A percentile compares a stretch with the other conserved stretches of the same genome.
Conservation (phyloP, 2,113 vertebrate genomes). For the Pterocles burchelli region DNA sequence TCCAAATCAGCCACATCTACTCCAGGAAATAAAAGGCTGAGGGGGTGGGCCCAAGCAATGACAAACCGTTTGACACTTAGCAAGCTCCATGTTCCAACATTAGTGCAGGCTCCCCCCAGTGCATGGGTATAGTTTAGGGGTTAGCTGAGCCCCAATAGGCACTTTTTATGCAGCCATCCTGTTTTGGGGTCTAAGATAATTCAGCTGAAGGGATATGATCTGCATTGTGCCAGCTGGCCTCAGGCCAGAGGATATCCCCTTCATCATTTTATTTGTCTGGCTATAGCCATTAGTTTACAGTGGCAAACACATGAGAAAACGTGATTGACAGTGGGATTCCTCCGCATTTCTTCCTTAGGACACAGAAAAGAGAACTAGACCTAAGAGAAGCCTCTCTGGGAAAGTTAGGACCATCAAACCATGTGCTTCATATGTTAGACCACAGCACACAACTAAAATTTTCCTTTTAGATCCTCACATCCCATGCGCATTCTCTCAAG, state of each 20-base stretch:
- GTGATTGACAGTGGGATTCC: background rate
- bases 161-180: background rate
- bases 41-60: background rate
- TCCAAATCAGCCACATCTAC: background rate
- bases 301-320: background rate
- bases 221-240: background rate
- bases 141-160: background rate
- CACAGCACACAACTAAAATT: background rate
- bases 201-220: background rate
- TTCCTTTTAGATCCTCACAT: background rate
- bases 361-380: background rate
- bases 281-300: background rate
- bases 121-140: background rate
- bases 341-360: background rate
- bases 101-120: background rate
- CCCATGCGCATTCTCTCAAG: background rate
- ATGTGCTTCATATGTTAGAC: background rate
- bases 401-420: background rate
- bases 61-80: background rate
- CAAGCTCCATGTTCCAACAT: fast-evolving
- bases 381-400: background rate
- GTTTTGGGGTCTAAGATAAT: background rate
- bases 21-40: background rate
- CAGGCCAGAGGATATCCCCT: background rate
- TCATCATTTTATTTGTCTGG: background rate